Base-by-base conservation (phyloP, 2,113 vertebrate genomes). In the Nestor notabilis region DNA sequence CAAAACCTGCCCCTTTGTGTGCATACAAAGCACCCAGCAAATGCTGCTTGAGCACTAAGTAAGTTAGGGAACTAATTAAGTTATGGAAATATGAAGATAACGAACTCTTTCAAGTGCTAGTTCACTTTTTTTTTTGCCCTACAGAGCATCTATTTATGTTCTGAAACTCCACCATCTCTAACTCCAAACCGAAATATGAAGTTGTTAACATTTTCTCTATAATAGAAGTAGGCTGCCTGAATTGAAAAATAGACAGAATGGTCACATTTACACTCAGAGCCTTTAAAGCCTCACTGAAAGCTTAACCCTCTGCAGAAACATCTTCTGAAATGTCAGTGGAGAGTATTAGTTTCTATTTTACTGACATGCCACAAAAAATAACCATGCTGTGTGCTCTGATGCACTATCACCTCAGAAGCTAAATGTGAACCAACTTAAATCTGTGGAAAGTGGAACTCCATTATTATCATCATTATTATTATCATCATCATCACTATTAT, bases 271-370 rank as follows among this genome's bases (percentile, higher is more conserved):
- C 17, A 41, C 41, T 25, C 60, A 68, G 7, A 47, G 47, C 24
- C 76, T 66, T 60, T 70, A 93, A 94, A 88, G 44, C 41, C 68
- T 69, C 80, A 19, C 35, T 50, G 64, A 83, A 95, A 89, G 53
- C 64, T 65, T 77, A 78, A 58, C 24, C 23, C 37, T 86, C 65
- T 61, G 64, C 52, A 75, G 61, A 90, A 90, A 92, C 31, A 87
- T 18, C 39, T 89, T 77, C 83, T 75, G 80, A 84, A 89, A 87
- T 18, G 49, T 33, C 76, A 91, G 8, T 28, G 52, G 1, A 90
- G 44, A 94, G 89, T 77, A 91, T 84, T 75, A 68, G 31, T 77
- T 89, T 81, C 61, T 88, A 7, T 77, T 88, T 92, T 77, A 95
- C 78, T 91, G 63, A 61, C 79, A 50, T 7, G 33, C 66, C 65